A percentile compares a stretch with the other conserved stretches of the same genome.
These are phyloP conservation scores for Diaprepes abbreviatus DNA, from an alignment of 2,888 invertebrate species.

Conservation along the genomic window DNA sequence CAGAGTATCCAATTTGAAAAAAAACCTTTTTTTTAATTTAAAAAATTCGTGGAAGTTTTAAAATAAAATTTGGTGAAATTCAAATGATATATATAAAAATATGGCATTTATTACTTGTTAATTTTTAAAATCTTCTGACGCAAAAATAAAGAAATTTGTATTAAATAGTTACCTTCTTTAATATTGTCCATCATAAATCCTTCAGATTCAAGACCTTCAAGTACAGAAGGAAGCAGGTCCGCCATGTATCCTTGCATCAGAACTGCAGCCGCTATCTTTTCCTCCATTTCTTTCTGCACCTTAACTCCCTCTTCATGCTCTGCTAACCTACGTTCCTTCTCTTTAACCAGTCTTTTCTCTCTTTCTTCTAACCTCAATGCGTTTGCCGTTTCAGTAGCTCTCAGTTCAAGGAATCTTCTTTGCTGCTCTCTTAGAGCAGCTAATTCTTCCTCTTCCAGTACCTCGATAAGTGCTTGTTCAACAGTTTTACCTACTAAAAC, in stretches of 20 bases:
- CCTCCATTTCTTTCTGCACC: conserved; percentile 82
- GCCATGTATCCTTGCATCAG: conserved; percentile 90
- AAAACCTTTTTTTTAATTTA: too few relatives aligned
- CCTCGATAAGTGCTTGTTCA: conserved; percentile 90
- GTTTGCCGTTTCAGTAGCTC: conserved; percentile 88
- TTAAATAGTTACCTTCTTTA: conserved; percentile 69
- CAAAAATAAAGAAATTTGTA: too few relatives aligned
- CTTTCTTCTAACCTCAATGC: conserved; percentile 80
- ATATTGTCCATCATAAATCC: conserved; percentile 77
- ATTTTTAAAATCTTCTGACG: too few relatives aligned
- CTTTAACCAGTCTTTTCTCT: conserved; percentile 77
- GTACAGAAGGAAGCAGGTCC: conserved; percentile 86
- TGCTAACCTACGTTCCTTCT: conserved; percentile 81
- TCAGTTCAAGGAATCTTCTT: conserved; percentile 77
- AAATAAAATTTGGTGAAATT: too few relatives aligned
- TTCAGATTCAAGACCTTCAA: conserved; percentile 84
- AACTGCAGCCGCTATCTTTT: conserved; percentile 82
- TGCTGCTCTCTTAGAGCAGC: conserved; percentile 85
- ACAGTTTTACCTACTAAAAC: conserved; percentile 90
- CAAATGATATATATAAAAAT: too few relatives aligned
- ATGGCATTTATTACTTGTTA: too few relatives aligned
- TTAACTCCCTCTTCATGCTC: conserved; percentile 77
- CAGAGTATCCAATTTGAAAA: too few relatives aligned
- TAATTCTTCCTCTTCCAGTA: conserved; percentile 93
- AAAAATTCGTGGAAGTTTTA: too few relatives aligned